These are phyloP conservation scores for Steinernema hermaphroditum DNA, from an alignment of 2,888 invertebrate species.

Conservation along the genomic window DNA sequence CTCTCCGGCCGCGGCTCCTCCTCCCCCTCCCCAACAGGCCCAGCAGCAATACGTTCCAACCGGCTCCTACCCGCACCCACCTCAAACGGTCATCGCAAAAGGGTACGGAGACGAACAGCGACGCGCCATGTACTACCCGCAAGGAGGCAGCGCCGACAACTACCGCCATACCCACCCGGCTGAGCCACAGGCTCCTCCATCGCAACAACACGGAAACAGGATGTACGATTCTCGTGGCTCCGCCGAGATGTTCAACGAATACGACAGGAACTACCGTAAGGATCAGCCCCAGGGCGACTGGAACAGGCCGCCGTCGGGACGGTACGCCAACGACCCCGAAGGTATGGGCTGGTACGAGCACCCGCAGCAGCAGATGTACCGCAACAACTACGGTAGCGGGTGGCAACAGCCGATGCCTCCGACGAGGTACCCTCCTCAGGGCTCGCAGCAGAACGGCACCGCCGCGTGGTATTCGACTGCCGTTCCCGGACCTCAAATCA, in stretches of 20 bases:
- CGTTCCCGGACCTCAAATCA: conserved; percentile 1
- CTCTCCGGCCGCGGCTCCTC: not conserved
- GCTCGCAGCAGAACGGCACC: not conserved
- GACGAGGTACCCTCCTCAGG: not conserved
- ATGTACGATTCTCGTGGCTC: conserved; percentile 24
- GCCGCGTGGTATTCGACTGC: not conserved
- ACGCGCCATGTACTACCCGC: not conserved
- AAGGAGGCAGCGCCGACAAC: not conserved
- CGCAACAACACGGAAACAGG: conserved; percentile 39
- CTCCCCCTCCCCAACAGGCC: conserved; percentile 40
- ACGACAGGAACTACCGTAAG: conserved; percentile 16
- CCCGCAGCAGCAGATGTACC: not conserved
- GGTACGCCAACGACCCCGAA: not conserved
- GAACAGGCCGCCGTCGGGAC: not conserved
- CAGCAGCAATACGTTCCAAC: conserved; percentile 11
- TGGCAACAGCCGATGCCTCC: conserved; percentile 12
- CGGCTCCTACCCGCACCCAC: not conserved
- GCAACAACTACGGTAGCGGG: conserved; percentile 4
- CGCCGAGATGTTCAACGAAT: conserved; percentile 30
- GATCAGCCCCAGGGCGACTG: not conserved
- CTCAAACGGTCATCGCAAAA: not conserved
- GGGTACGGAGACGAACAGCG: conserved; percentile 16
- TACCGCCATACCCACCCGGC: conserved; percentile 16
- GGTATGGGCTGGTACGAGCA: conserved; percentile 15
- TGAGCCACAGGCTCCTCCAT: conserved; percentile 62